Percentiles rank a stretch among this genome's conserved stretches.
Conservation (phyloP, 2,888 invertebrate species). For the Hirudinaria manillensis region DNA sequence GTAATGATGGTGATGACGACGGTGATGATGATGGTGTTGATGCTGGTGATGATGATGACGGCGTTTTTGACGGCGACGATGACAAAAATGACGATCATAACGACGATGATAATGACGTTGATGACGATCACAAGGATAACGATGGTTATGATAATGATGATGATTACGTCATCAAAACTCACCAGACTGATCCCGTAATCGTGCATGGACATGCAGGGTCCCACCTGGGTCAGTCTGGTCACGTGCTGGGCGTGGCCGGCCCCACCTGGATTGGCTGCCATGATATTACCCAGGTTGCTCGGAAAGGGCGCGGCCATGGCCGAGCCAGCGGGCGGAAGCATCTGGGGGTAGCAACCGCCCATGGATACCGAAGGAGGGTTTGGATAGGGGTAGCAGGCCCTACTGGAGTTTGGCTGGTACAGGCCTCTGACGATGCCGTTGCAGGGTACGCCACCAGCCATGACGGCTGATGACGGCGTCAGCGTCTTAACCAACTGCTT, state of each 20-base stretch:
- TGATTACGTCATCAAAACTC: background rate
- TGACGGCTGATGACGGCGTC: constrained; percentile 61
- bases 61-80: background rate
- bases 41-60: constrained; percentile 1
- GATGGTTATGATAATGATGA: background rate
- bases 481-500: constrained; percentile 87
- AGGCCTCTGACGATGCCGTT: constrained; percentile 21
- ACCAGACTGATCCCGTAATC: constrained; percentile 26
- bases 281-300: constrained; percentile 15
- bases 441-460: constrained; percentile 12
- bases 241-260: constrained; percentile 15
- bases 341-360: constrained; percentile 26
- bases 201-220: constrained; percentile 26
- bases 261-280: constrained; percentile 17
- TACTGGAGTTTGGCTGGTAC: constrained; percentile 61
- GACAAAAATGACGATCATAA: background rate
- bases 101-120: constrained; percentile 1
- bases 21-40: background rate
- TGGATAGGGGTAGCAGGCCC: constrained; percentile 20
- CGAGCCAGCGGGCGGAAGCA: constrained; percentile 22
- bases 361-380: constrained; percentile 6
- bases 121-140: background rate
- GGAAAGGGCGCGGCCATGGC: constrained; percentile 16
- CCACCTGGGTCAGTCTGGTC: constrained; percentile 13
- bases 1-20: constrained; percentile 16